Evolutionary conservation across 2,797 vertebrate species (phyloP).

Genomic region (Triplophysa yarkandensis): DNA sequence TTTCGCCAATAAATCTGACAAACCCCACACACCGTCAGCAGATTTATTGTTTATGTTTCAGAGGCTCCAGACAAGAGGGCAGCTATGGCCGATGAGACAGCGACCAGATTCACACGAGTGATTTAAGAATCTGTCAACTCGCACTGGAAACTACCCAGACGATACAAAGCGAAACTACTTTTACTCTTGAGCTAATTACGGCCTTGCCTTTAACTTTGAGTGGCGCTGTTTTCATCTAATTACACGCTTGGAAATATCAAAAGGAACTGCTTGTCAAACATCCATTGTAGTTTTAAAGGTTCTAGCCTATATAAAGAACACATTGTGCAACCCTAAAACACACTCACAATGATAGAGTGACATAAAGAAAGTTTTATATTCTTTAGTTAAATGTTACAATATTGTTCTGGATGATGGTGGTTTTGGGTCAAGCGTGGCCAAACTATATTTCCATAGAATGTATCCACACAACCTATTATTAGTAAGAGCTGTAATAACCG

Average conservation of each 20-base stretch:
- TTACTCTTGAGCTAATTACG: conserved; percentile 53
- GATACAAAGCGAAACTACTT: conserved; percentile 46
- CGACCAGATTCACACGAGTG: conserved; percentile 43
- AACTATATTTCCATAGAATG: background rate
- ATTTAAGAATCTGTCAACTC: conserved; percentile 51
- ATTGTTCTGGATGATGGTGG: background rate
- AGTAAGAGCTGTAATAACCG: too few species aligned
- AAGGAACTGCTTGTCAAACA: conserved; percentile 34
- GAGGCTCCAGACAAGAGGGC: conserved; percentile 32
- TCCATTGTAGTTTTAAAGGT: conserved; percentile 35
- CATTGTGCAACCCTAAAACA: background rate
- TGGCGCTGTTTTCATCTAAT: conserved; percentile 47
- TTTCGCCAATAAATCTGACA: conserved; percentile 38
- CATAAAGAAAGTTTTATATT: background rate
- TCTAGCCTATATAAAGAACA: conserved; percentile 34
- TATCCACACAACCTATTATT: background rate
- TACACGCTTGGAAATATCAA: conserved; percentile 42
- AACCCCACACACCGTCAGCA: conserved; percentile 26
- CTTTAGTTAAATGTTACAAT: background rate
- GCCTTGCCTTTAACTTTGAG: conserved; percentile 40
- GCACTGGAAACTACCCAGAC: conserved; percentile 45
- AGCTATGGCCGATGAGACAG: conserved; percentile 30
- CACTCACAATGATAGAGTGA: conserved; percentile 24
- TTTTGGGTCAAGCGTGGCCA: background rate
- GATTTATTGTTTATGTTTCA: conserved; percentile 36